Evolutionary conservation across 2,113 vertebrate genomes (phyloP).

Genomic region (Chascanopsetta lugubris): DNA sequence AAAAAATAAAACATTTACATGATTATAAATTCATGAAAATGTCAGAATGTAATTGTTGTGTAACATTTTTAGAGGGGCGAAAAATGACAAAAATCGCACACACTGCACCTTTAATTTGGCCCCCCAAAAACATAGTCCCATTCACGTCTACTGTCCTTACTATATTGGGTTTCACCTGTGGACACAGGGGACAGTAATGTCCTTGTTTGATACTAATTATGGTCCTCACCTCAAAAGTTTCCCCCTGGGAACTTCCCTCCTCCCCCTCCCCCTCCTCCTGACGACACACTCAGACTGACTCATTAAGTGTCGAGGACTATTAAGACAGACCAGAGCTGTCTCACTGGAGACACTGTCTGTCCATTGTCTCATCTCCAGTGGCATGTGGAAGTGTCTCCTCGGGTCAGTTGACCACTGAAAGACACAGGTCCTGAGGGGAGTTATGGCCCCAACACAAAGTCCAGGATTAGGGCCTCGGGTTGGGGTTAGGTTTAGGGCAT

Average conservation of each 20-base stretch:
- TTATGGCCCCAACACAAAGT: no score
- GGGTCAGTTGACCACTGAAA: conserved; percentile 50
- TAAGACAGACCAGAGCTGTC: conserved; percentile 60
- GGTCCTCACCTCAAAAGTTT: conserved; percentile 75
- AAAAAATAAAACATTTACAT: no score
- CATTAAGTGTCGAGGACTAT: conserved; percentile 61
- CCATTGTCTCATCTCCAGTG: conserved; percentile 53
- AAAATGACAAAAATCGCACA: no score
- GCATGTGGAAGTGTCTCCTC: conserved; percentile 44
- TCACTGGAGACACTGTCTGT: conserved; percentile 52
- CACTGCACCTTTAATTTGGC: no score
- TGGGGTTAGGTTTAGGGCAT: no score
- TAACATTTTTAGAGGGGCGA: no score
- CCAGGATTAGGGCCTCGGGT: no score
- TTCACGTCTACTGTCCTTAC: conserved; percentile 51
- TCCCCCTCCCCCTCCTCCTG: conserved; percentile 35
- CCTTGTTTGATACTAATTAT: conserved; percentile 78
- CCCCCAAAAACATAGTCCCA: conserved; percentile 42
- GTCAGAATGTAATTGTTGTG: no score
- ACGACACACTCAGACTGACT: conserved; percentile 67
- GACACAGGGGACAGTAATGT: conserved; percentile 68
- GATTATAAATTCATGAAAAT: no score
- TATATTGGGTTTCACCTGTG: conserved; percentile 70
- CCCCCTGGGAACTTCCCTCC: conserved; percentile 65
- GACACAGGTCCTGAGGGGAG: no score